Conservation (phyloP, 2,888 invertebrate genomes). For the Polydrusus cervinus region DNA sequence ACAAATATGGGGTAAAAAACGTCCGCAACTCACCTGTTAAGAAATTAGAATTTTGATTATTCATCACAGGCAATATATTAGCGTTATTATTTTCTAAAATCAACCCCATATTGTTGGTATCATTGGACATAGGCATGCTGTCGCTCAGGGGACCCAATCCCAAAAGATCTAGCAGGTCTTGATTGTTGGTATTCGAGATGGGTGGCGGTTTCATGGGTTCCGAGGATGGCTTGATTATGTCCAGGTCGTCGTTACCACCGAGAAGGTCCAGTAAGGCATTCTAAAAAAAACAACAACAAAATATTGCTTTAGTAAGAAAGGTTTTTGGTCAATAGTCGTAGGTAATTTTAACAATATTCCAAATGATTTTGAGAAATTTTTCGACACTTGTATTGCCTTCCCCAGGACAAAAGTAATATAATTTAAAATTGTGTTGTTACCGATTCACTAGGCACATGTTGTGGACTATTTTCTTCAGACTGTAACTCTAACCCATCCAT, state of each 20-base stretch:
- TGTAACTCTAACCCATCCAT: constrained; percentile 65
- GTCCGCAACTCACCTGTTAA: constrained; percentile 70
- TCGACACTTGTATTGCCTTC: too few species aligned
- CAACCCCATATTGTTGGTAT: constrained; percentile 63
- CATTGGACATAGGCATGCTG: constrained; percentile 62
- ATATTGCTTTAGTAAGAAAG: constrained; percentile 15
- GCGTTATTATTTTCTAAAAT: constrained; percentile 66
- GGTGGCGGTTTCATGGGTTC: constrained; percentile 64
- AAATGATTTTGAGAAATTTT: too few species aligned
- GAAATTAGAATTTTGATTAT: constrained; percentile 72
- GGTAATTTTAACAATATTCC: too few species aligned
- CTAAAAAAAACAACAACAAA: constrained; percentile 73
- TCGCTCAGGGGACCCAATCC: constrained; percentile 76
- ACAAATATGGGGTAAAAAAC: not conserved
- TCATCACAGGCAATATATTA: constrained; percentile 62
- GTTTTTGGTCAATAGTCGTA: too few species aligned
- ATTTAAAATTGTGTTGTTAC: too few species aligned
- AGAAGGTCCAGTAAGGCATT: constrained; percentile 91
- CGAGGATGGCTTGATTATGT: constrained; percentile 66
- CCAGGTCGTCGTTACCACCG: constrained; percentile 70
- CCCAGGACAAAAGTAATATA: too few species aligned
- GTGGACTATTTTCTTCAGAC: constrained; percentile 68
- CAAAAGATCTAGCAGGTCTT: constrained; percentile 91
- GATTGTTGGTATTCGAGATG: constrained; percentile 74
- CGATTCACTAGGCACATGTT: constrained; percentile 67